Base-by-base conservation (phyloP, 2,113 vertebrate genomes). In the Paramisgurnus dabryanus region DNA sequence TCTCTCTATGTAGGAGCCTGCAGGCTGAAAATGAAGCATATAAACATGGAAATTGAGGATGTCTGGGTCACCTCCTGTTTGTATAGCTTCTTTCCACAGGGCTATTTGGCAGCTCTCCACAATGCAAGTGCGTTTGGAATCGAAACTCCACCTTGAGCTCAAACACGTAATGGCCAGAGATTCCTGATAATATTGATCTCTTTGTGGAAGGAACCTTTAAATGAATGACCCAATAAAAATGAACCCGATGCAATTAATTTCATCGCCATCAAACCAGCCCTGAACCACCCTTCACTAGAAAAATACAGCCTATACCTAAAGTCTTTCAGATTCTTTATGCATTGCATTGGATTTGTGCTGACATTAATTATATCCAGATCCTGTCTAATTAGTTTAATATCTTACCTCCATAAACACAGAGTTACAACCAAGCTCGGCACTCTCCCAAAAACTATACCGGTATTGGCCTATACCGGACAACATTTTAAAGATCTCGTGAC, bases 181-280 rank as follows among this genome's bases (percentile, higher is more conserved):
- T 83, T 81, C 76, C 78, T 79, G 83, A 81, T 86, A 85, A 68
- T 81, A 86, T 81, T 61, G 85, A 86, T 81, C 76, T 85, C 67
- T 84, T 72, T 65, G 70, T 76, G 67, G 75, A 80, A 65, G 76
- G 73, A 79, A 85, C 75, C 74, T 61, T 73, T 50, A 67, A 88
- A 79, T 49, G 27, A 81, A 73, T 79, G 79, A 78, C 61, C 83
- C 72, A 63, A 82, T 68, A 82, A 82, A 82, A 70, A 61, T 80
- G 80, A 87, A 81, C 67, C 72, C 74, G 69, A 65, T 66, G 76
- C 73, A 88, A 87, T 87, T 86, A 85, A 85, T 83, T 87, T 83
- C 85, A 86, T 86, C 79, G 79, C 40, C 80, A 83, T 80, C 79
- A 73, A 87, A 80, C 63, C 72, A 76, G 82, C 68, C 79, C 65